Percentiles rank a stretch among this genome's conserved stretches.
These are phyloP conservation scores for Tricholaema leucomelas DNA, from an alignment of 2,113 vertebrate genomes.

Conservation along the genomic window DNA sequence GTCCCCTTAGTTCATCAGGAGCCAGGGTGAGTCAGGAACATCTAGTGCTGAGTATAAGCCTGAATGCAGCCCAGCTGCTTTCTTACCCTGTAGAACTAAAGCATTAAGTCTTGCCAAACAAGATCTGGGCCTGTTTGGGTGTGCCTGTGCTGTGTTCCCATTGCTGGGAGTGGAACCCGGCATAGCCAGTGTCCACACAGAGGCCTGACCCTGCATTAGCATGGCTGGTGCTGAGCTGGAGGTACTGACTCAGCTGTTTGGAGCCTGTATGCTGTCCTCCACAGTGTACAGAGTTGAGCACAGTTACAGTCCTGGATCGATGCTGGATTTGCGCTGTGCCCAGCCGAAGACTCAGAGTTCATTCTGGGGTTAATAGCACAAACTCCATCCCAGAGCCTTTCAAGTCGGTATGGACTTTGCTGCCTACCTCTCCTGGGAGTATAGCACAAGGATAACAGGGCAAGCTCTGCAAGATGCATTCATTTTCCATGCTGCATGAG, in stretches of 20 bases:
- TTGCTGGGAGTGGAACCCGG: not conserved
- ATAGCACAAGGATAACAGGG: not conserved
- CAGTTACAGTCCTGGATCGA: not conserved
- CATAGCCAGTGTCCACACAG: not conserved
- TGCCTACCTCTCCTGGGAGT: not conserved
- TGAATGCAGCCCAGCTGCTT: not conserved
- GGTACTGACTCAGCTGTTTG: not conserved
- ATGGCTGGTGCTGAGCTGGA: fast-evolving
- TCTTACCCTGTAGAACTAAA: fast-evolving
- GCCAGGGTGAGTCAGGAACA: not conserved
- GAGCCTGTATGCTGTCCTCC: not conserved
- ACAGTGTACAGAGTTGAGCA: not conserved
- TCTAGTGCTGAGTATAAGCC: not conserved
- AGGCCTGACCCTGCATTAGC: not conserved
- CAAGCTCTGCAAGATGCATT: too few species aligned
- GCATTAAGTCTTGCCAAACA: not conserved
- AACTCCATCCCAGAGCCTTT: not conserved
- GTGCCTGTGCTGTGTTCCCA: fast-evolving
- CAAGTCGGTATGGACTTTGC: not conserved
- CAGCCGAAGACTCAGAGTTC: not conserved
- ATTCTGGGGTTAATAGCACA: not conserved
- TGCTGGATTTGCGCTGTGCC: not conserved
- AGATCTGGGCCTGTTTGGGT: not conserved
- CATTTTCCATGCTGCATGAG: not conserved
- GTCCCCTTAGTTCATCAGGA: not conserved